These are phyloP conservation scores for Salmo trutta DNA, from an alignment of 2,797 vertebrate genomes.

Conservation along the genomic window DNA sequence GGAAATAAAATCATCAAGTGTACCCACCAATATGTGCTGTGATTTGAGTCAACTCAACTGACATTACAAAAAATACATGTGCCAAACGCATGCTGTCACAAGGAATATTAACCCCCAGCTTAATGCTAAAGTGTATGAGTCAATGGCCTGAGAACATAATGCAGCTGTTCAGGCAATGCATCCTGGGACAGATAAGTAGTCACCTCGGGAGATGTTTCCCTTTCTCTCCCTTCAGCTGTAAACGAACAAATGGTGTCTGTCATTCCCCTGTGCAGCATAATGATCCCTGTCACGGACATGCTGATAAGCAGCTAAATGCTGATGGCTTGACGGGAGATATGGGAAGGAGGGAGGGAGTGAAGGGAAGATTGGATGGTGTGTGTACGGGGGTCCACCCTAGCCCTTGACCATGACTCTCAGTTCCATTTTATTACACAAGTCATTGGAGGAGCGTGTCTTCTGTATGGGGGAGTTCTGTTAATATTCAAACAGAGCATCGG, in stretches of 20 bases:
- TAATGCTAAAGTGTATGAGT: not conserved
- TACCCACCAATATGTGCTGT: too few species aligned
- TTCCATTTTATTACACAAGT: too few species aligned
- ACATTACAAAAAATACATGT: conserved; percentile 6
- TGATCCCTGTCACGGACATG: conserved; percentile 4
- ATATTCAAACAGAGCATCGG: too few species aligned
- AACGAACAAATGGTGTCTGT: conserved; percentile 9
- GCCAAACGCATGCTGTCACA: conserved; percentile 15
- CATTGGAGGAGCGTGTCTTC: too few species aligned
- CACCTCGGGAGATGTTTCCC: conserved; percentile 4
- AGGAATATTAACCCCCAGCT: conserved; percentile 21
- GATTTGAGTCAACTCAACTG: too few species aligned
- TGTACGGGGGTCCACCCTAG: conserved; percentile 24
- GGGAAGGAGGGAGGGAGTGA: not conserved
- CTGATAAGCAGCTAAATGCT: conserved; percentile 13
- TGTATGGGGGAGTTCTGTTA: too few species aligned
- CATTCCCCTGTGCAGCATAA: conserved; percentile 10
- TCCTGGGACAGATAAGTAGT: not conserved
- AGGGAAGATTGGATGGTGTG: conserved; percentile 29
- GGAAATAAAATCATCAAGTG: too few species aligned
- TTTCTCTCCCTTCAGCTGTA: conserved; percentile 20
- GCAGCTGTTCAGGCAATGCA: conserved; percentile 14
- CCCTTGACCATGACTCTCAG: too few species aligned
- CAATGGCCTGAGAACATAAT: conserved; percentile 4
- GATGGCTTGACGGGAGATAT: not conserved